Conservation (phyloP, 2,113 vertebrate species). For the Herpetotheres cachinnans region DNA sequence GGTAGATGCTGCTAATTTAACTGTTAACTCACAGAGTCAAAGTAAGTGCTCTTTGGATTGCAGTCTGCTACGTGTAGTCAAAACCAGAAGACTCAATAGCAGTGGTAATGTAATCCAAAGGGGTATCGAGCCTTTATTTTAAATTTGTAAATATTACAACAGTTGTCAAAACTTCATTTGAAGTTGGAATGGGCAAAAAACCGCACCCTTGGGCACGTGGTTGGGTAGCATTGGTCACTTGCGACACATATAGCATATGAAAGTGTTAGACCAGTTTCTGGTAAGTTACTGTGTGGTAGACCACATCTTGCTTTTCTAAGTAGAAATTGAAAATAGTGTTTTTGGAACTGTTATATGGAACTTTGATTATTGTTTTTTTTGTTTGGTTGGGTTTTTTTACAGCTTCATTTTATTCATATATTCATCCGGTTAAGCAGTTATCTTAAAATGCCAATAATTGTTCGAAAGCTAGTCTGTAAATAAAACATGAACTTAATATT, state of each 20-base stretch:
- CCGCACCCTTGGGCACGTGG: constrained; percentile 23
- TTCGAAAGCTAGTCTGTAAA: constrained; percentile 74
- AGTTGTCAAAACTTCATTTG: constrained; percentile 62
- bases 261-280: constrained; percentile 67
- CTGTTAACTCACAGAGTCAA: not conserved
- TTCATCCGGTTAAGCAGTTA: constrained; percentile 57
- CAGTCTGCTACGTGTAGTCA: not conserved
- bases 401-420: constrained; percentile 56
- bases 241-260: constrained; percentile 26
- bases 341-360: constrained; percentile 51
- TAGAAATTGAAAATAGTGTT: constrained; percentile 42
- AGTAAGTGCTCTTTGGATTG: not conserved
- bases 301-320: constrained; percentile 65
- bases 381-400: constrained; percentile 43
- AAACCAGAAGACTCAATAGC: not conserved
- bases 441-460: constrained; percentile 66
- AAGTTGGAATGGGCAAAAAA: constrained; percentile 46
- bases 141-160: constrained; percentile 69
- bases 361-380: constrained; percentile 28
- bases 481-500: constrained; percentile 69
- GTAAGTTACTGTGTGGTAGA: constrained; percentile 63
- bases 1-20: constrained; percentile 7
- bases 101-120: constrained; percentile 38
- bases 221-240: constrained; percentile 30
- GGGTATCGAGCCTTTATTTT: constrained; percentile 6